phyloP scores from a whole-genome alignment of 2,888 invertebrate species.

The Apodemia mormo region DNA sequence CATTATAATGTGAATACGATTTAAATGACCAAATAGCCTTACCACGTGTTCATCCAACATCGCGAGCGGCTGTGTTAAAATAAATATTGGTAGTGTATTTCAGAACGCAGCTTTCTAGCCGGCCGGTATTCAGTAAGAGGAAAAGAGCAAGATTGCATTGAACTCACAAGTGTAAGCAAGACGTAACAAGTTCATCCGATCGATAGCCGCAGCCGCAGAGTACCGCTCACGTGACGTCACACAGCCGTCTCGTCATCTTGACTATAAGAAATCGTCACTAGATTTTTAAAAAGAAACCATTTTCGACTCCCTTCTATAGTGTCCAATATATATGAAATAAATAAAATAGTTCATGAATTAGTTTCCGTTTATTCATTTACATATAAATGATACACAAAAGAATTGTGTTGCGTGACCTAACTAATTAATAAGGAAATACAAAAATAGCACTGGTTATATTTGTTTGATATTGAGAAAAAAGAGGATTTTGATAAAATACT shows the following conservation, averaged over 20 bases:
- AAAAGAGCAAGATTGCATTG: constrained; percentile 56
- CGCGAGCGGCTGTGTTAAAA: constrained; percentile 75
- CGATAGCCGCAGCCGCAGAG: constrained; percentile 82
- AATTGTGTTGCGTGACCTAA: background rate
- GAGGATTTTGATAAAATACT: too few species aligned
- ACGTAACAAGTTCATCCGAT: constrained; percentile 68
- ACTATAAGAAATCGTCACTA: constrained; percentile 76
- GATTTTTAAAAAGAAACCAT: constrained; percentile 54
- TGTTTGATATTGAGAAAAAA: background rate
- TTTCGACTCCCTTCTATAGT: constrained; percentile 21
- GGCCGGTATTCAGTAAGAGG: constrained; percentile 54
- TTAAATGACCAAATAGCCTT: constrained; percentile 30
- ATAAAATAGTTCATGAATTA: background rate
- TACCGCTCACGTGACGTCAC: constrained; percentile 77
- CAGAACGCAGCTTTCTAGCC: constrained; percentile 70
- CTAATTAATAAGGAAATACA: background rate
- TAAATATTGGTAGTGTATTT: constrained; percentile 81
- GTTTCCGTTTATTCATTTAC: background rate
- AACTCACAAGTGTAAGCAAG: constrained; percentile 57
- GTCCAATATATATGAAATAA: background rate
- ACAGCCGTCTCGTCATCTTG: constrained; percentile 78
- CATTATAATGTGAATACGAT: background rate
- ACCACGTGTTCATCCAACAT: constrained; percentile 64
- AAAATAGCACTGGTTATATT: background rate
- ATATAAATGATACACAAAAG: background rate